Conservation (phyloP, 2,113 vertebrate genomes). For the Rhadina sibilatrix region DNA sequence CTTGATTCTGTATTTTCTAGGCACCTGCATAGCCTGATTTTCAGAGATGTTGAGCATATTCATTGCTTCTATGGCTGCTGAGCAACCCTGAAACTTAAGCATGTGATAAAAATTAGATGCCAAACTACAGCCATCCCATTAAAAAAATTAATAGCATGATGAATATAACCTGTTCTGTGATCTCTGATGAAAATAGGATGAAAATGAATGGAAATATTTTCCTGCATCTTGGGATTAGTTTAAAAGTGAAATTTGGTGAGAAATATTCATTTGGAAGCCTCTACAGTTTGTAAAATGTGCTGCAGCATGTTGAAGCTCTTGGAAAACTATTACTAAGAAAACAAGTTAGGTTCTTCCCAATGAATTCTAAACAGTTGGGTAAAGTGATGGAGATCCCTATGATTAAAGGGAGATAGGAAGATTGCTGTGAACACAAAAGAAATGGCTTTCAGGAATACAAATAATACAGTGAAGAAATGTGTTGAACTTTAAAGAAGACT, state of each 20-base stretch:
- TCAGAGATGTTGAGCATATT: background rate
- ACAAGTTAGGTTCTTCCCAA: background rate
- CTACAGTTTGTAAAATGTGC: background rate
- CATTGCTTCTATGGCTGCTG: background rate
- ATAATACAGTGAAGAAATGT: background rate
- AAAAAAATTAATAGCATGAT: background rate
- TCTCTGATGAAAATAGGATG: background rate
- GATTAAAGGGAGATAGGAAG: background rate
- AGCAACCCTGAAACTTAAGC: background rate
- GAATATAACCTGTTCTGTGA: background rate
- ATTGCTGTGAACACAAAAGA: background rate
- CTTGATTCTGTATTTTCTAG: background rate
- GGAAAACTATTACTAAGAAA: background rate
- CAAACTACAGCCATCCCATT: background rate
- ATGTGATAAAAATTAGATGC: background rate
- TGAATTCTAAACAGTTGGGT: background rate
- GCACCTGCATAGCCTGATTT: background rate
- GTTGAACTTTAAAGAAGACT: background rate
- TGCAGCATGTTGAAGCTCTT: background rate
- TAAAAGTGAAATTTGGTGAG: background rate
- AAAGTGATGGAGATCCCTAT: background rate
- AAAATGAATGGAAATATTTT: background rate
- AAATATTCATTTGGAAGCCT: background rate
- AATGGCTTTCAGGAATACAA: background rate
- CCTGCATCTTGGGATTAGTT: background rate